Evolutionary conservation across 2,113 vertebrate species (phyloP).

Genomic region (Anolis sagrei): DNA sequence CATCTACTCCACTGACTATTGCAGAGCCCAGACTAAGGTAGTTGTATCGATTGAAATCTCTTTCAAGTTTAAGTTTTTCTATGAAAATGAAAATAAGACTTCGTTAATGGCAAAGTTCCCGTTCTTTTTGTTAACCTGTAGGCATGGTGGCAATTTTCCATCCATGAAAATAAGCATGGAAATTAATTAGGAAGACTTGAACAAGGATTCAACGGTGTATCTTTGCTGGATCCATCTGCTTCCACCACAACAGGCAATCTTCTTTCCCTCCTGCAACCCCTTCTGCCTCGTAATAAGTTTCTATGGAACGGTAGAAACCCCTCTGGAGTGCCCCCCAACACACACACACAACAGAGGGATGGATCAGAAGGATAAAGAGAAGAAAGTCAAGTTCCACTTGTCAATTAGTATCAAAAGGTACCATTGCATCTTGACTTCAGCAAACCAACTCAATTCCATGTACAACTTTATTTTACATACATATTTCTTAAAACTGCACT

Average conservation of each 20-base stretch:
- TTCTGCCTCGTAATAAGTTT: too few species aligned
- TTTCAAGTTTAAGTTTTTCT: conserved; percentile 92
- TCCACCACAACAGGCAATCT: too few species aligned
- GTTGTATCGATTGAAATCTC: conserved; percentile 95
- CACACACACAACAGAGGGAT: too few species aligned
- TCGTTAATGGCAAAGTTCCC: background rate
- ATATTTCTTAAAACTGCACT: conserved; percentile 65
- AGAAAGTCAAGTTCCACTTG: too few species aligned
- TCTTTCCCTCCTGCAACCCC: too few species aligned
- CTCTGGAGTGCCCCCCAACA: too few species aligned
- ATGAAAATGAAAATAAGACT: conserved; percentile 46
- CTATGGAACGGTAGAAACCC: too few species aligned
- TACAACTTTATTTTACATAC: background rate
- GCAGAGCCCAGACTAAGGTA: conserved; percentile 96
- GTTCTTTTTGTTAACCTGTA: background rate
- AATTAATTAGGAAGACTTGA: background rate
- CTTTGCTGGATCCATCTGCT: too few species aligned
- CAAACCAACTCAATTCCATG: conserved; percentile 6
- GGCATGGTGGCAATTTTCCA: background rate
- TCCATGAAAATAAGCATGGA: rapidly evolving
- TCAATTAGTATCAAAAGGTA: too few species aligned
- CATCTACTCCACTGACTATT: conserved; percentile 90
- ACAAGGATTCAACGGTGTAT: background rate
- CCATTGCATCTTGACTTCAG: background rate
- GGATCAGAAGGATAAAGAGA: too few species aligned